These are phyloP conservation scores for Rhegmatorhina hoffmannsi DNA, from an alignment of 2,113 vertebrate genomes.

Conservation along the genomic window DNA sequence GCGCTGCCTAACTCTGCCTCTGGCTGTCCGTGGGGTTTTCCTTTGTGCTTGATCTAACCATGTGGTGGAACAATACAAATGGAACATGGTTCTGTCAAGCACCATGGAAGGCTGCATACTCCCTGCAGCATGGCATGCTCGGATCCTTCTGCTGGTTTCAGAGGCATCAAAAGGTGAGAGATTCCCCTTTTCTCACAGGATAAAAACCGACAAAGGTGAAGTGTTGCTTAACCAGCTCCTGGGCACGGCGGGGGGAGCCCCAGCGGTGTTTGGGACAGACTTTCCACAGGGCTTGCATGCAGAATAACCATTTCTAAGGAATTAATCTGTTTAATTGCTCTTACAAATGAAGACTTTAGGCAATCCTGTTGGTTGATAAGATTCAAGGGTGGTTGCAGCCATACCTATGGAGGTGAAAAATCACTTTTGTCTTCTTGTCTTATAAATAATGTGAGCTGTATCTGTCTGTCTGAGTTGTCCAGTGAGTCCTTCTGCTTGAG, in stretches of 20 bases:
- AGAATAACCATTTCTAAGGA: slow-evolving; percentile 43
- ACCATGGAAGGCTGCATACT: slow-evolving; percentile 98
- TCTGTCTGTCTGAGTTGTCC: not conserved
- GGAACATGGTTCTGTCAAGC: slow-evolving; percentile 99
- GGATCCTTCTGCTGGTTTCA: slow-evolving; percentile 81
- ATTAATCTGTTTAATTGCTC: slow-evolving; percentile 37
- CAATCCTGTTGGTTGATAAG: not conserved
- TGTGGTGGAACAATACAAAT: slow-evolving; percentile 98
- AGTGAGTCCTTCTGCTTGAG: not conserved
- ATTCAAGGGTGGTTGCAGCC: not conserved
- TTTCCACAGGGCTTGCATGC: slow-evolving; percentile 48
- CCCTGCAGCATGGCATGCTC: slow-evolving; percentile 89
- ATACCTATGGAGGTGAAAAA: not conserved
- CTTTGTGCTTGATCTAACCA: slow-evolving; percentile 99
- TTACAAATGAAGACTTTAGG: not conserved
- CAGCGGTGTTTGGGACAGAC: not conserved
- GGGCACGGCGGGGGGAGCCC: not conserved
- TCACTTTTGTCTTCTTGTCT: not conserved
- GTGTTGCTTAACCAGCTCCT: not conserved
- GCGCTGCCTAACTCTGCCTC: slow-evolving; percentile 85
- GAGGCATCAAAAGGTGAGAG: slow-evolving; percentile 77
- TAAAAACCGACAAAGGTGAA: not conserved
- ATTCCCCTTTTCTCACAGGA: slow-evolving; percentile 33
- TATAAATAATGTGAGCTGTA: not conserved
- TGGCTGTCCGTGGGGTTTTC: slow-evolving; percentile 93